phyloP scores from a whole-genome alignment of 35 echinoderm and acorn worm species.

The Holothuria glaberrima region DNA sequence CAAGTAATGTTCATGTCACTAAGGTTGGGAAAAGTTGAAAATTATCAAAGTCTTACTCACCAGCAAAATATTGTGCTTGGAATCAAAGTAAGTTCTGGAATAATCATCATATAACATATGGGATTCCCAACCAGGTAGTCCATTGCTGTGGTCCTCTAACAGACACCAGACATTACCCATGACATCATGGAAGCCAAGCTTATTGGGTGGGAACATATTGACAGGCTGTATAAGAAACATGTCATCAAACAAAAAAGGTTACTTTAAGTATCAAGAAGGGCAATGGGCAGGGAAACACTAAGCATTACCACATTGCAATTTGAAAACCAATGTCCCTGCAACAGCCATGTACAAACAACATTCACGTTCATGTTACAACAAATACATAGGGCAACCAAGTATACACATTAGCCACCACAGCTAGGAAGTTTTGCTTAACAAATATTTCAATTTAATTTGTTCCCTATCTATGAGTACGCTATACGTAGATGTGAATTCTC shows the following conservation, averaged over 20 bases:
- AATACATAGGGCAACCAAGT: neutral
- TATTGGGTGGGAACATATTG: conserved; percentile 79
- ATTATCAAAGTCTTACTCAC: conserved; percentile 6
- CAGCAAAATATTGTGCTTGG: conserved; percentile 88
- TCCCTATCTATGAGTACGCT: too few relatives aligned
- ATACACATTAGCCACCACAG: neutral
- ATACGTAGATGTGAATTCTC: too few relatives aligned
- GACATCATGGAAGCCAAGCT: conserved; percentile 83
- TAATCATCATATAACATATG: conserved; percentile 87
- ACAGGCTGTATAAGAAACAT: conserved; percentile 73
- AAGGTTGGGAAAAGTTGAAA: too few relatives aligned
- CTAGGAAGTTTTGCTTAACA: too few relatives aligned
- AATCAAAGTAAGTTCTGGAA: conserved; percentile 78
- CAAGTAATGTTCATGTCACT: too few relatives aligned
- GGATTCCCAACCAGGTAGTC: conserved; percentile 61
- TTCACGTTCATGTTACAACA: neutral
- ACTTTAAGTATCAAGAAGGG: neutral
- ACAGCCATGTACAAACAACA: too few relatives aligned
- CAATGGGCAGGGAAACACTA: too few relatives aligned
- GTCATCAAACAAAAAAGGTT: neutral
- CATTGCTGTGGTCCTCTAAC: conserved; percentile 88
- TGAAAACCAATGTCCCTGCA: too few relatives aligned
- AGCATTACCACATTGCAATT: too few relatives aligned
- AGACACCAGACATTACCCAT: conserved; percentile 92
- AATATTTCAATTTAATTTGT: too few relatives aligned